A percentile compares a stretch with the other conserved stretches of the same genome.
Conservation (phyloP, 2,888 invertebrate species). For the Ptycholaimellus sp. region DNA sequence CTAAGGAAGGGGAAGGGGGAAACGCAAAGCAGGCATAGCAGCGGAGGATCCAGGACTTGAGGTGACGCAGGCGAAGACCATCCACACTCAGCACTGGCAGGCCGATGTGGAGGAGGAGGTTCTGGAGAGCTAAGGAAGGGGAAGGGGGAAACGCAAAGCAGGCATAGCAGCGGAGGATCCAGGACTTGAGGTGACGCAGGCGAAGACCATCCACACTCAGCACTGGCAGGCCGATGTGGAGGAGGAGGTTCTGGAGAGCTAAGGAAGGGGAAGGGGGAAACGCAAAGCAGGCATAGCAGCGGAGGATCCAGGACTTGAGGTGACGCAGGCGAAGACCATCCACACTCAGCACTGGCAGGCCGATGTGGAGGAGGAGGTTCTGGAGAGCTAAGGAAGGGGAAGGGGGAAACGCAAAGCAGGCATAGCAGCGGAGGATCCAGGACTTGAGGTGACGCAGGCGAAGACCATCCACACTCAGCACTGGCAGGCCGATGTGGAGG, state of each 20-base stretch:
- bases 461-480: constrained; percentile 62
- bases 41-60: constrained; percentile 69
- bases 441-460: constrained; percentile 61
- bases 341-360: constrained; percentile 57
- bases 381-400: constrained; percentile 19
- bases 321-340: constrained; percentile 67
- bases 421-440: constrained; percentile 74
- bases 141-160: constrained; percentile 45
- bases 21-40: constrained; percentile 71
- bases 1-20: constrained; percentile 9
- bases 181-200: constrained; percentile 64
- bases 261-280: constrained; percentile 15
- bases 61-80: constrained; percentile 58
- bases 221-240: constrained; percentile 72
- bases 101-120: constrained; percentile 83
- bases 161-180: constrained; percentile 68
- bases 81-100: constrained; percentile 61
- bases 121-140: constrained; percentile 32
- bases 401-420: constrained; percentile 48
- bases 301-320: constrained; percentile 64
- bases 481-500: constrained; percentile 73
- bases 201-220: constrained; percentile 62
- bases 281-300: constrained; percentile 76
- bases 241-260: constrained; percentile 58
- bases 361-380: constrained; percentile 87